A percentile compares a stretch with the other conserved stretches of the same genome.
phyloP scores from a whole-genome alignment of 2,113 vertebrate species.

The Pterocles gutturalis region DNA sequence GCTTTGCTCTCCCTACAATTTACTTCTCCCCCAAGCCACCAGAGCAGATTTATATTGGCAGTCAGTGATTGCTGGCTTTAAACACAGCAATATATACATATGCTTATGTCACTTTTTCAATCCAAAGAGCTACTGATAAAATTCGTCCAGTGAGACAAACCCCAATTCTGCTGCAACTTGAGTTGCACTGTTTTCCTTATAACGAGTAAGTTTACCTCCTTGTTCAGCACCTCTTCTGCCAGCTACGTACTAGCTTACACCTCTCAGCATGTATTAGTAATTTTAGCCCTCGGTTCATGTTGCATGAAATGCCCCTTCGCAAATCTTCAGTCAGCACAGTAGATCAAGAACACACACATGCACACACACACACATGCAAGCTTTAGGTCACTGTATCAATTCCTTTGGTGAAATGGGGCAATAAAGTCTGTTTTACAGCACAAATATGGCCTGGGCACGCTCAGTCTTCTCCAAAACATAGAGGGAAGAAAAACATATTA shows the following conservation, averaged over 20 bases:
- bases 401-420: neutral
- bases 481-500: neutral
- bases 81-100: neutral
- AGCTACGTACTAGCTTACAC: neutral
- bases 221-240: neutral
- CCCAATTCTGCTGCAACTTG: neutral
- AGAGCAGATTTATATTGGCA: conserved; percentile 35
- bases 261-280: neutral
- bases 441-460: neutral
- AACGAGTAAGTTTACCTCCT: neutral
- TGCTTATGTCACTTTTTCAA: neutral
- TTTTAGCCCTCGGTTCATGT: neutral
- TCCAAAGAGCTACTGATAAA: neutral
- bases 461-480: neutral
- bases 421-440: neutral
- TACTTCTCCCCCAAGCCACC: neutral
- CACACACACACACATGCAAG: neutral
- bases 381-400: neutral
- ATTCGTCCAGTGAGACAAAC: neutral
- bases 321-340: neutral
- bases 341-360: neutral
- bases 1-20: conserved; percentile 17
- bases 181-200: neutral
- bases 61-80: neutral
- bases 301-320: neutral